Base-by-base conservation (phyloP, 2,888 invertebrate genomes). In the Leptopilina drosophilae region DNA sequence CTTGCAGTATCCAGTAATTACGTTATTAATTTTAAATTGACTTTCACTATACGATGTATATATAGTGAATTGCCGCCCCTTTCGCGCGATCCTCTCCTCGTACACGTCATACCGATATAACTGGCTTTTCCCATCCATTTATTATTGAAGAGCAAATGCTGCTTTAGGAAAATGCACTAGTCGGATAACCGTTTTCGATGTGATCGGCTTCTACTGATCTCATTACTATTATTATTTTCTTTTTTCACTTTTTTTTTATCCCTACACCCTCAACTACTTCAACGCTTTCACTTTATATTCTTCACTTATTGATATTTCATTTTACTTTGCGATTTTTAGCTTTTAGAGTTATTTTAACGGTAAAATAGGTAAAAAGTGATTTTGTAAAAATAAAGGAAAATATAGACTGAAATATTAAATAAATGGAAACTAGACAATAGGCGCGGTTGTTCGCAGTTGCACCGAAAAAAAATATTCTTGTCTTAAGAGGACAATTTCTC, bases 1-100 rank as follows among this genome's bases (percentile, higher is more conserved):
- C 49, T 14, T 49, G 49, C 49, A 49, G 67, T 26, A 69, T 20
- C 67, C 49, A 49, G 67, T 69, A 69, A 69, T 69, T 53, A 53
- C 49, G 49, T 69, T 69, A 53, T 69, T 53, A 69, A 69, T 69
- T 69, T 69, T 69, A 26, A 69, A 69, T 69, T 69, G 26, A 69
- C 49, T 69, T 69, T 69, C 49, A 69, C 67, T 49, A 49, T 53
- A 20, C 67, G 26, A 53, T 15, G 26, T 49, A 69, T 20, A 49
- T 49, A 69, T 20, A 49, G 67, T 12, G 26, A 49, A 67, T 49
- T 15, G 20, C 62, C 46, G 15, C 59, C 46, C 66, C 49, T 67
- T 67, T 67, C 67, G 20, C 20, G 67, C 4, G 42, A 42, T 42
- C 42, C 42, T 7, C 42, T 49, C 8, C 5, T n/a, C 12, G 9